Percentiles rank a stretch among this genome's conserved stretches.
These are phyloP conservation scores for Alectoris magna DNA, from an alignment of 2,797 vertebrate species.

Conservation along the genomic window DNA sequence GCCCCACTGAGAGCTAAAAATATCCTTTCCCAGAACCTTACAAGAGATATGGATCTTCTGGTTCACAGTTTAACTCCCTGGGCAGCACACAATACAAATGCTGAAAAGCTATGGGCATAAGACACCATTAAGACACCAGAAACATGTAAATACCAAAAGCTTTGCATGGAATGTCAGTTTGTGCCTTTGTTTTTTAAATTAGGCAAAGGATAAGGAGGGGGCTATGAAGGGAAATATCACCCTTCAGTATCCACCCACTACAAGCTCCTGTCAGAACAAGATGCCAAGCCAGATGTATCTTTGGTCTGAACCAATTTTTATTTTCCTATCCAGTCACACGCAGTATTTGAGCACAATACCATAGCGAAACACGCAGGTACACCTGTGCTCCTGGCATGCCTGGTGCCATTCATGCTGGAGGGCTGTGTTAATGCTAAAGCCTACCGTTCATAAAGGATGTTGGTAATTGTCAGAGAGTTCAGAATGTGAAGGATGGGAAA, in stretches of 20 bases:
- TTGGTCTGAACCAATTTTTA: neutral
- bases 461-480: conserved; percentile 9
- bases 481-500: neutral
- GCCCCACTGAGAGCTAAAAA: conserved; percentile 15
- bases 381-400: neutral
- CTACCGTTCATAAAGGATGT: neutral
- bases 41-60: neutral
- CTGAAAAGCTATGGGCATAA: neutral
- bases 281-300: neutral
- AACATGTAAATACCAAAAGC: neutral
- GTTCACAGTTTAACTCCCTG: neutral
- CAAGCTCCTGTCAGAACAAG: neutral
- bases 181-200: neutral
- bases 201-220: neutral
- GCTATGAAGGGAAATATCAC: neutral
- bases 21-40: conserved; percentile 5
- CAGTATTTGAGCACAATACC: neutral
- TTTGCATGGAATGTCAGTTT: neutral
- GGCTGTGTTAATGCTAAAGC: neutral
- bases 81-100: neutral
- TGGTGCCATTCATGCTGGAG: neutral
- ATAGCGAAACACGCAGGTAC: neutral
- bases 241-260: neutral
- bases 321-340: neutral
- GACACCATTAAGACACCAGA: neutral